Conservation (phyloP, 64 coral and sea anemone species). For the Stylophora pistillata region DNA sequence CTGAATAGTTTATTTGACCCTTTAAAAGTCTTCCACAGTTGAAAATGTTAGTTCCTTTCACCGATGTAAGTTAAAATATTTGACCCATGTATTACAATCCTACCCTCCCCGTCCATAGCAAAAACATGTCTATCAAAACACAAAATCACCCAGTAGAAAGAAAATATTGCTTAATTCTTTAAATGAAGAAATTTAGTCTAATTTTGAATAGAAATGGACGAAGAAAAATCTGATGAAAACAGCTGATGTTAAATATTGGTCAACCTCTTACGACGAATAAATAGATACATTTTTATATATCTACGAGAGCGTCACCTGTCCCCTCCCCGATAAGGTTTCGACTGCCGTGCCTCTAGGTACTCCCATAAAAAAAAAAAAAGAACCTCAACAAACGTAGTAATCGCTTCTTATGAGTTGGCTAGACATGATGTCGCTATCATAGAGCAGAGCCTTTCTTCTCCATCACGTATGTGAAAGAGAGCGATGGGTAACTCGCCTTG, state of each 20-base stretch:
- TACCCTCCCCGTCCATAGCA: background rate
- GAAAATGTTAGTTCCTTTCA: background rate
- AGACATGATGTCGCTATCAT: conserved; percentile 66
- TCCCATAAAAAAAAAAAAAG: conserved; percentile 42
- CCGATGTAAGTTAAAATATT: background rate
- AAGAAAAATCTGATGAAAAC: background rate
- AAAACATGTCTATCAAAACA: too few relatives aligned
- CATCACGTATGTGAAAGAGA: conserved; percentile 50
- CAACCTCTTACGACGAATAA: background rate
- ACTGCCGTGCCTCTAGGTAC: conserved; percentile 16
- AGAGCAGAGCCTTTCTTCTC: background rate
- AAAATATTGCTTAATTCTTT: background rate
- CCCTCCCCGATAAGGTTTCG: background rate
- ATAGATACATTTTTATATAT: background rate
- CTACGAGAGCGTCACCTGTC: background rate
- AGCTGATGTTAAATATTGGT: conserved; percentile 9
- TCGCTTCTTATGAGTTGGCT: conserved; percentile 49
- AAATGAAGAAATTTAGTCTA: background rate
- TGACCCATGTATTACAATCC: background rate
- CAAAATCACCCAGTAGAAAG: background rate
- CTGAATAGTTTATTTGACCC: background rate
- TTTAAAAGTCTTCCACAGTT: background rate
- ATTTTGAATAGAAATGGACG: background rate
- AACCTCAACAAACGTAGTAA: conserved; percentile 45
- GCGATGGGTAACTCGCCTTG: conserved; percentile 92